Base-by-base conservation (phyloP, 2,797 vertebrate genomes). In the Bovichtus variegatus region DNA sequence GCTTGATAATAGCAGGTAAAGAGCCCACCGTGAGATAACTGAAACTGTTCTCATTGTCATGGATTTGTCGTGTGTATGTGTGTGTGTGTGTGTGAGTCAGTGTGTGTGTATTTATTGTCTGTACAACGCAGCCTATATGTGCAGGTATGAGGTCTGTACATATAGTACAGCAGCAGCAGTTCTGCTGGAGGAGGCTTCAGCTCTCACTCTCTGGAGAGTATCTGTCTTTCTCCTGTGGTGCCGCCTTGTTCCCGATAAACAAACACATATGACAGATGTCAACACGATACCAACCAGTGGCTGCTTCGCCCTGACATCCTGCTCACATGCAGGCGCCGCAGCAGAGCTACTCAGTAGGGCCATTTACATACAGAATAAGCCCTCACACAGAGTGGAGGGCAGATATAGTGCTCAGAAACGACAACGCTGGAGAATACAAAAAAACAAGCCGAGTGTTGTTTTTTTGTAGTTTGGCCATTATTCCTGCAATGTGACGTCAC, bases 221-320 rank as follows among this genome's bases (percentile, higher is more conserved):
- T 49, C 58, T 40, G 59, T 71, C 85, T 76, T 72, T 79, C 76
- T 84, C 84, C 83, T 8, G 73, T 59, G 68, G 80, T 40, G 75
- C 78, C 50, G 75, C 80, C 79, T 77, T 80, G 80, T 82, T 89
- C 73, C 67, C 13, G 55, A 88, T 82, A 91, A 89, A 89, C 82
- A 91, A 93, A 88, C 90, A 79, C 79, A 74, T 70, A 83, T 83
- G 90, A 87, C 87, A 91, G 85, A 90, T 91, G 89, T 91, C 89
- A 89, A 76, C 87, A 83, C 34, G 54, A 83, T 78, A 63, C 43
- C 84, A 61, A 19, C 29, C 81, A 77, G 83, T 3, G 60, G 25
- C 69, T 55, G 67, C 74, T 57, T 61, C 69, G 58, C 31, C 9
- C n/a, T 29, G 77, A 77, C 84, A 80, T 54, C 27, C 58, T 18